These are phyloP conservation scores for Megastigmus dorsalis DNA, from an alignment of 2,888 invertebrate species.

Conservation along the genomic window DNA sequence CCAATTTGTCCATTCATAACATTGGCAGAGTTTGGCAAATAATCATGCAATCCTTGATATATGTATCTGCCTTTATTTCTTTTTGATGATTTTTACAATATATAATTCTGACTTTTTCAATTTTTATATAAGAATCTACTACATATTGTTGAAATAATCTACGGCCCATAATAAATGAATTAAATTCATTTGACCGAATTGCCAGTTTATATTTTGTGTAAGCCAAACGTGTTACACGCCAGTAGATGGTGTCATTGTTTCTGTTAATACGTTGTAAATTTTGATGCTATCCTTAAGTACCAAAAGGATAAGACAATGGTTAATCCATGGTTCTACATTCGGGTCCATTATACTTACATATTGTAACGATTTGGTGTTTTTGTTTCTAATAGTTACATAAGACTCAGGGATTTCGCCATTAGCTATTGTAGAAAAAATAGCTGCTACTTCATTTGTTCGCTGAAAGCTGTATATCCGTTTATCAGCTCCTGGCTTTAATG, in stretches of 20 bases:
- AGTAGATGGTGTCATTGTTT: background rate
- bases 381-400: slow-evolving; percentile 50
- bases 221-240: slow-evolving; percentile 4
- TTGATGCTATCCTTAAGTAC: slow-evolving; percentile 43
- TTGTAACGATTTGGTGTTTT: slow-evolving; percentile 50
- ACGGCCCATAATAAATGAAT: slow-evolving; percentile 21
- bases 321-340: slow-evolving; percentile 54
- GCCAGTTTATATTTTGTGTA: slow-evolving; percentile 24
- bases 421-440: slow-evolving; percentile 53
- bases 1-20: background rate
- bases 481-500: slow-evolving; percentile 18
- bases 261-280: background rate
- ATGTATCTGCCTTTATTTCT: slow-evolving; percentile 42
- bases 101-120: too few species aligned
- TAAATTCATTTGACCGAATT: background rate
- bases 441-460: slow-evolving; percentile 56
- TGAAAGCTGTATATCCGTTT: slow-evolving; percentile 54
- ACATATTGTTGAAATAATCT: slow-evolving; percentile 24
- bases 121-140: slow-evolving; percentile 44
- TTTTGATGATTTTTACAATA: slow-evolving; percentile 10
- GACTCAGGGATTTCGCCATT: slow-evolving; percentile 57
- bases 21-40: slow-evolving; percentile 34
- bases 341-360: slow-evolving; percentile 50
- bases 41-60: slow-evolving; percentile 51
- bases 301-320: too few species aligned